Base-by-base conservation (phyloP, 2,113 vertebrate genomes). In the Cichladusa arquata region DNA sequence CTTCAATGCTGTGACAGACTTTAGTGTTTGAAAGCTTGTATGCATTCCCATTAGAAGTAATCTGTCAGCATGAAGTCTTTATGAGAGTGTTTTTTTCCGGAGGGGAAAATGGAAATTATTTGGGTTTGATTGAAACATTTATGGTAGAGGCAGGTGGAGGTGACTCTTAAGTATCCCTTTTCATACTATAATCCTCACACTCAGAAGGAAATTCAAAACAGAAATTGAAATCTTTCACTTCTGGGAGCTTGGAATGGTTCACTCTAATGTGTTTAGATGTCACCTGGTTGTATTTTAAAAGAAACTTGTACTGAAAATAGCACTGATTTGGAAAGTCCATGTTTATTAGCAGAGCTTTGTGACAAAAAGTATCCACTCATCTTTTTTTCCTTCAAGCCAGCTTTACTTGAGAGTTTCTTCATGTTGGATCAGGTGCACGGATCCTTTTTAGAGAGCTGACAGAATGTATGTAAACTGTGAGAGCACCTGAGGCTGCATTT, bases 131-230 rank as follows among this genome's bases (percentile, higher is more conserved):
- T 48, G 28, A 80, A 83, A 24, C 4, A 8, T 61, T 28, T 50
- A 14, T 0, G 0, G 10, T 40, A 28, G 26, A 8, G 4, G 14
- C 14, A 58, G 9, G 4, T 31, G 36, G 18, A 40, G 11, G 5
- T 4, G 6, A 14, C 19, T 78, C 15, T 25, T 16, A 54, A 74
- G 2, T 61, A 15, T 60, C 23, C 3, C 9, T 42, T 33, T 61
- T 60, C 5, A 29, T 54, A 18, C 4, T 23, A 5, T 34, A 60
- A 38, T 36, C 13, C 26, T 60, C 72, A 58, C 33, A 45, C 2
- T 69, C 7, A 36, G 38, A 40, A 67, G 45, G 14, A 44, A 85
- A 66, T 28, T 44, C 2, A 20, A 38, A 77, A 48, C 24, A 71
- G 40, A 70, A 44, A 54, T 22, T 15, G 12, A 84, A 40, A 26